Evolutionary conservation across 2,888 invertebrate genomes (phyloP).

Genomic region (Leptinotarsa juncta): DNA sequence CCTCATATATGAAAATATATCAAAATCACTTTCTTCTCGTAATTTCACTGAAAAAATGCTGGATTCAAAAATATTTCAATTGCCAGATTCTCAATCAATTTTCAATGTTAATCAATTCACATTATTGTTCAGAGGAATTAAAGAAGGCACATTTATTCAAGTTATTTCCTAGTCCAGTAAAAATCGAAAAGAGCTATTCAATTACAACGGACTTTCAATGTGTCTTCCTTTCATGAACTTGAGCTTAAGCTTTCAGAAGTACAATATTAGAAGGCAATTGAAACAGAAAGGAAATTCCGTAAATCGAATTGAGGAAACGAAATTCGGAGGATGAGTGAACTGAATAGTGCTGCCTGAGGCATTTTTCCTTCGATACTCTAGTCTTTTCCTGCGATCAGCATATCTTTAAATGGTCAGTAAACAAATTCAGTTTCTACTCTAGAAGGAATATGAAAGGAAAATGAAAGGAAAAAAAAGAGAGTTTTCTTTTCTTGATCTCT

Average conservation of each 20-base stretch:
- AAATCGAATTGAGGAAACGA: slow-evolving; percentile 52
- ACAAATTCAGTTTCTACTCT: background rate
- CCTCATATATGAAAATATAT: too few relatives aligned
- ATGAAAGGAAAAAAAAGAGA: background rate
- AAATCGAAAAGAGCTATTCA: background rate
- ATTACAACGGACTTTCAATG: background rate
- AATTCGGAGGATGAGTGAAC: slow-evolving; percentile 52
- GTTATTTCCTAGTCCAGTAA: background rate
- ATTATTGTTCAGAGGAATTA: too few relatives aligned
- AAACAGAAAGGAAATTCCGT: slow-evolving; percentile 53
- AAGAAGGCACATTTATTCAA: too few relatives aligned
- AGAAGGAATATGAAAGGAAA: background rate
- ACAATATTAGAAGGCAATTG: slow-evolving; percentile 35
- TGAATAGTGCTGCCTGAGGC: slow-evolving; percentile 59
- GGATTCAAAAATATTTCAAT: too few relatives aligned
- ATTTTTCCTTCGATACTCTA: slow-evolving; percentile 36
- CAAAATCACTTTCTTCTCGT: too few relatives aligned
- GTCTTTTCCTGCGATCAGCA: slow-evolving; percentile 30
- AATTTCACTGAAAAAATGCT: too few relatives aligned
- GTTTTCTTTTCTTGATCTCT: background rate
- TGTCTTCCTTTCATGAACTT: slow-evolving; percentile 3
- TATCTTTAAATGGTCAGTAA: slow-evolving; percentile 22
- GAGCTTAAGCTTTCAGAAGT: background rate
- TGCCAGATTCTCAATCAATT: too few relatives aligned
- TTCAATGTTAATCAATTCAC: too few relatives aligned